Conservation (phyloP, 2,888 invertebrate genomes). For the Sinhomidia bicolor region DNA sequence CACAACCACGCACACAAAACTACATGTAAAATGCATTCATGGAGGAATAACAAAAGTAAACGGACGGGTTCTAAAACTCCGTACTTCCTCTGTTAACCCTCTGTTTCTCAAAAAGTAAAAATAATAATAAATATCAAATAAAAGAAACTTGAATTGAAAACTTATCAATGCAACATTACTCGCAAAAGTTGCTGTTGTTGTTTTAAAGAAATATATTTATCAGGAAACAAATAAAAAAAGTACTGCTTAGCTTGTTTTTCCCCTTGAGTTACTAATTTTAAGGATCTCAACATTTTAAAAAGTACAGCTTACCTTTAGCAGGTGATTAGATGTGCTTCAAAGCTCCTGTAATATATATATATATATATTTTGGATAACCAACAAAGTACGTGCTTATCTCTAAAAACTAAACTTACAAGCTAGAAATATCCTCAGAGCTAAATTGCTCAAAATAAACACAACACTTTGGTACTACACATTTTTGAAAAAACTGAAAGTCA, state of each 20-base stretch:
- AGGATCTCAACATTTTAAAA: neutral
- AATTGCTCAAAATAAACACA: neutral
- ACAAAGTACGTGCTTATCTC: neutral
- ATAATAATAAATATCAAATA: too few relatives aligned
- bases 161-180: neutral
- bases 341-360: constrained; percentile 58
- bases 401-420: constrained; percentile 28
- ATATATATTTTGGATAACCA: neutral
- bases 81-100: constrained; percentile 40
- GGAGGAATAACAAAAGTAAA: constrained; percentile 37
- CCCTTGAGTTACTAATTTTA: constrained; percentile 13
- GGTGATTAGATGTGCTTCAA: constrained; percentile 73
- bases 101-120: neutral
- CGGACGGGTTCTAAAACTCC: constrained; percentile 36
- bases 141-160: constrained; percentile 31
- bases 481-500: neutral
- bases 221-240: neutral
- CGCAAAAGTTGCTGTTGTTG: neutral
- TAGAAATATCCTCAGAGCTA: neutral
- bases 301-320: constrained; percentile 69
- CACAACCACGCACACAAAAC: neutral
- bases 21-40: neutral
- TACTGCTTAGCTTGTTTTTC: neutral
- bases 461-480: neutral
- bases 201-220: neutral